Percentiles rank a stretch among this genome's conserved stretches.
Evolutionary conservation across 2,797 vertebrate species (phyloP).

Genomic region (Hoplostethus mediterraneus): DNA sequence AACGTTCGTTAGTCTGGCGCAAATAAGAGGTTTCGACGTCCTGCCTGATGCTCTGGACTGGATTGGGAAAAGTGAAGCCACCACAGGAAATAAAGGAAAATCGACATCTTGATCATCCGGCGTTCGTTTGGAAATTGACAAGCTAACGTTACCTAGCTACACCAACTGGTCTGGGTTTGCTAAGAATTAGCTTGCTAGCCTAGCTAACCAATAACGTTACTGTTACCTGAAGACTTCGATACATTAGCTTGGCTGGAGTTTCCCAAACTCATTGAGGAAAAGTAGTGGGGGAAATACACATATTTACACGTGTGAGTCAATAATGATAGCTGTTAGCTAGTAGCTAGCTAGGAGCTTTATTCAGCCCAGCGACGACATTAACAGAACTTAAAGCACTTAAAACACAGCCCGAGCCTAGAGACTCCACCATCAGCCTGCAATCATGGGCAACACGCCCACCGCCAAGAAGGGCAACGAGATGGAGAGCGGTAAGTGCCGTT

Average conservation of each 20-base stretch:
- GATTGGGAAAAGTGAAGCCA: constrained; percentile 27
- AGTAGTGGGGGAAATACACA: neutral
- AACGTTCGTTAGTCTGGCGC: constrained; percentile 32
- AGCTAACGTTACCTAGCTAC: constrained; percentile 59
- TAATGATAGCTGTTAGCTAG: constrained; percentile 79
- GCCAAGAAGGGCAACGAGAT: constrained; percentile 95
- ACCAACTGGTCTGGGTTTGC: constrained; percentile 33
- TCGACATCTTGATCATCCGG: constrained; percentile 20
- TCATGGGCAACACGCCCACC: constrained; percentile 96
- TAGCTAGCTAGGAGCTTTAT: constrained; percentile 71
- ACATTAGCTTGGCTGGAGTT: constrained; percentile 42
- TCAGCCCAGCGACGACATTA: constrained; percentile 51
- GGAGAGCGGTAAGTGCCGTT: constrained; percentile 87
- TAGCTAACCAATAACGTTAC: constrained; percentile 47
- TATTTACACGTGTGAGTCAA: constrained; percentile 47
- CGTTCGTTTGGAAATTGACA: constrained; percentile 38
- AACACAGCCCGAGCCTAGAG: constrained; percentile 69
- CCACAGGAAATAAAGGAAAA: constrained; percentile 37
- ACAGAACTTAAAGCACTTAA: constrained; percentile 54
- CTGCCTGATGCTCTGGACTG: constrained; percentile 39
- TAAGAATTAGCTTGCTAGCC: constrained; percentile 57
- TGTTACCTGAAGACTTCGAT: constrained; percentile 48
- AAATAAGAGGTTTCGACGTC: constrained; percentile 54
- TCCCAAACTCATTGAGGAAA: constrained; percentile 11
- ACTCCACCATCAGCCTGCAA: constrained; percentile 81